A percentile compares a stretch with the other conserved stretches of the same genome.
phyloP scores from a whole-genome alignment of 1,140 invertebrate genomes.

The Whitmania pigra region DNA sequence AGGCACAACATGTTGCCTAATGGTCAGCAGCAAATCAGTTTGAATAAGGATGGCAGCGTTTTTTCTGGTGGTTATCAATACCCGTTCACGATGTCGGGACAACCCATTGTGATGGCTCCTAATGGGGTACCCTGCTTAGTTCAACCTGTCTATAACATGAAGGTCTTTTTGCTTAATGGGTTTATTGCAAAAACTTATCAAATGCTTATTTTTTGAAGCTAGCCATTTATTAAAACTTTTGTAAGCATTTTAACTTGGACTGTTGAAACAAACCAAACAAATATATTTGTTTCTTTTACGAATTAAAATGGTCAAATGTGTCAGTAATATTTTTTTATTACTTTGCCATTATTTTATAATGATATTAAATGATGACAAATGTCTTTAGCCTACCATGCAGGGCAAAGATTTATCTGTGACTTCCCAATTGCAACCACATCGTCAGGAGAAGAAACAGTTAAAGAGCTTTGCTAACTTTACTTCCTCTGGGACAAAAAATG shows the following conservation, averaged over 20 bases:
- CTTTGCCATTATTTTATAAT: neutral
- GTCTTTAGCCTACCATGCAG: neutral
- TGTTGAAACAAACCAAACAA: no score
- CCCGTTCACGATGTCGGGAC: neutral
- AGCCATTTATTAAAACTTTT: no score
- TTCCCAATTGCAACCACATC: neutral
- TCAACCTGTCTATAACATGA: neutral
- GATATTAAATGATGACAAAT: neutral
- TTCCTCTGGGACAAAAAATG: neutral
- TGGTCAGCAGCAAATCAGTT: no score
- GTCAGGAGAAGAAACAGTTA: neutral
- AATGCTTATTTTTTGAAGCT: no score
- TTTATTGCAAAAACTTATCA: neutral
- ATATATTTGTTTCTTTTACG: no score
- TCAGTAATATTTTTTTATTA: neutral
- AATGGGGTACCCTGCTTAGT: neutral
- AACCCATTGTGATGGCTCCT: neutral
- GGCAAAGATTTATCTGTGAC: neutral
- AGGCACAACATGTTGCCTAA: slow-evolving; percentile 1
- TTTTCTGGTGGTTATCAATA: neutral
- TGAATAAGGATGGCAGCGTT: no score
- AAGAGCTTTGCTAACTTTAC: neutral
- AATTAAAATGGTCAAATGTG: no score
- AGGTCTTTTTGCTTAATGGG: neutral
- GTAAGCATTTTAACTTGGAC: no score